Conservation (phyloP, 2,797 vertebrate genomes). For the Gephyroberyx darwinii region DNA sequence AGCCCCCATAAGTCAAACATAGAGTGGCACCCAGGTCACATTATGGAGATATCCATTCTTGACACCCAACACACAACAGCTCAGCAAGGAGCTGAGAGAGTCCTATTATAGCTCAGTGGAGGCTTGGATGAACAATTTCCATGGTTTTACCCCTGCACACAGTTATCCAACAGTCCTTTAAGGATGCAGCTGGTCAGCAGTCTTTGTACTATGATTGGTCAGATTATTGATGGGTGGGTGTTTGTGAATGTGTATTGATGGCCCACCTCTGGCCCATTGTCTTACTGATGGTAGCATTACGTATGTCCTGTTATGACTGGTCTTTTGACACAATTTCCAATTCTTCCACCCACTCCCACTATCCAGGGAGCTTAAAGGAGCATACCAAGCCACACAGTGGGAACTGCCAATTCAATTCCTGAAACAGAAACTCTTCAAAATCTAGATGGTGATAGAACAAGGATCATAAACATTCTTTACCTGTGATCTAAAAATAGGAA, state of each 20-base stretch:
- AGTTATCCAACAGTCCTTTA: constrained; percentile 31
- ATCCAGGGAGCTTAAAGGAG: constrained; percentile 9
- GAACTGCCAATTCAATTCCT: constrained; percentile 3
- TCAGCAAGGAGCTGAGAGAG: constrained; percentile 7
- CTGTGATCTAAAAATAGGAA: constrained; percentile 86
- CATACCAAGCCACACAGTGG: neutral
- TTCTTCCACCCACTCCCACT: constrained; percentile 21
- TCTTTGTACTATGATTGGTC: neutral
- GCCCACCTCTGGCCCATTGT: neutral
- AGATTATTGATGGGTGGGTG: neutral
- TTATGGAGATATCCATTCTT: constrained; percentile 7
- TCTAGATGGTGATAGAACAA: neutral
- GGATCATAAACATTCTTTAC: constrained; percentile 71
- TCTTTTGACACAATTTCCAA: neutral
- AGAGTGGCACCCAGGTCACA: constrained; percentile 13
- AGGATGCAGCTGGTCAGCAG: neutral
- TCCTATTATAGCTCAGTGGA: constrained; percentile 44
- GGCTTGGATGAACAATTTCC: constrained; percentile 44
- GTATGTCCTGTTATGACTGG: neutral
- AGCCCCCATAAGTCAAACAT: neutral
- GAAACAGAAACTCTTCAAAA: neutral
- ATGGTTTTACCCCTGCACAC: constrained; percentile 6
- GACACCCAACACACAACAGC: constrained; percentile 8
- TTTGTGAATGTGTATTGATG: neutral
- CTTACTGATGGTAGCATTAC: neutral